Percentiles rank a stretch among this genome's conserved stretches.
phyloP scores from a whole-genome alignment of 2,888 invertebrate genomes.

The Orthosia gothica region DNA sequence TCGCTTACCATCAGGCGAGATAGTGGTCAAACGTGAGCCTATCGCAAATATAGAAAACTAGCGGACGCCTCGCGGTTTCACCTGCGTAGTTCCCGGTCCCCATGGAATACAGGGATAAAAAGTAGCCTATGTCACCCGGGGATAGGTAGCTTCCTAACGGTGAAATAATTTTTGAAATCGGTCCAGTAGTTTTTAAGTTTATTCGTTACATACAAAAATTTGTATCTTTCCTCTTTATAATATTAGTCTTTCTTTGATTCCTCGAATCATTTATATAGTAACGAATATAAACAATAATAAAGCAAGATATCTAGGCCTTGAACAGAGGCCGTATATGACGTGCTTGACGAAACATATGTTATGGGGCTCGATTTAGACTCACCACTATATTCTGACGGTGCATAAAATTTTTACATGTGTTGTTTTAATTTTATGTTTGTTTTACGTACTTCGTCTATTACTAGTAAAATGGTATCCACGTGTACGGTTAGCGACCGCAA shows the following conservation, averaged over 20 bases:
- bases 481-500: not conserved
- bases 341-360: conserved; percentile 41
- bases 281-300: conserved; percentile 51
- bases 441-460: not conserved
- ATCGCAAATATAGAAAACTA: no score
- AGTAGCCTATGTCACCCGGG: no score
- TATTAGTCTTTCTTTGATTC: not conserved
- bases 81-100: no score
- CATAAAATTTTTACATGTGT: conserved; percentile 19
- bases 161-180: no score
- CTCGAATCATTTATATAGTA: not conserved
- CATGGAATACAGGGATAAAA: no score
- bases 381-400: conserved; percentile 14
- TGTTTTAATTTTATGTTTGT: conserved; percentile 14
- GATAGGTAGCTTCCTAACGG: no score
- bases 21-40: no score
- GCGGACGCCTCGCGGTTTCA: no score
- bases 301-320: conserved; percentile 44
- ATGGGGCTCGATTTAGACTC: conserved; percentile 35
- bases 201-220: no score
- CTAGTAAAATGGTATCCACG: not conserved
- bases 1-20: no score
- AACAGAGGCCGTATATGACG: conserved; percentile 58
- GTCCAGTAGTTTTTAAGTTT: no score
- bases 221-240: no score